Evolutionary conservation across 2,113 vertebrate species (phyloP).

Genomic region (Chroicocephalus ridibundus): DNA sequence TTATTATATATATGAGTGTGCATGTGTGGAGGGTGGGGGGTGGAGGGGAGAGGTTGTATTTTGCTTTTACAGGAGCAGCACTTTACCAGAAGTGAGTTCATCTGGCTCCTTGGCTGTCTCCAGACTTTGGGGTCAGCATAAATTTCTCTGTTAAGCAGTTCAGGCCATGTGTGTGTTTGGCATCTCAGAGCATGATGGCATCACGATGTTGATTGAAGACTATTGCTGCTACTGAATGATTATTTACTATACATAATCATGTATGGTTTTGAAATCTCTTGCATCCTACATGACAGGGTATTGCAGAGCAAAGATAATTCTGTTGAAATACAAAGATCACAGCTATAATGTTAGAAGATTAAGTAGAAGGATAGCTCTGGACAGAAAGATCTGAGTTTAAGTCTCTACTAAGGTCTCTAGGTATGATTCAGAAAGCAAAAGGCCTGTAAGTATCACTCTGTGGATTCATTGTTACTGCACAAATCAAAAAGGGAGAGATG

Average conservation of each 20-base stretch:
- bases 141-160: not conserved
- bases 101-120: not conserved
- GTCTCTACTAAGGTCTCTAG: not conserved
- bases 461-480: not conserved
- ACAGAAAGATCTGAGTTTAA: not conserved
- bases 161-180: not conserved
- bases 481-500: not conserved
- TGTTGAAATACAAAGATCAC: not conserved
- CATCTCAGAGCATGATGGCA: not conserved
- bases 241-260: not conserved
- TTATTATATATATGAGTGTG: constrained; percentile 32
- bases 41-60: not conserved
- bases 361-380: not conserved
- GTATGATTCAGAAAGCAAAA: not conserved
- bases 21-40: not conserved
- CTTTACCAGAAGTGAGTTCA: constrained; percentile 30
- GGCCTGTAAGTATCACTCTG: not conserved
- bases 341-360: not conserved
- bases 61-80: constrained; percentile 37
- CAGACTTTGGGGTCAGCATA: not conserved
- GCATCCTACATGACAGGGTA: not conserved
- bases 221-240: not conserved
- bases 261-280: not conserved
- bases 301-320: not conserved
- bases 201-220: not conserved